Base-by-base conservation (phyloP, 92 coral and sea anemone species). In the Epizoanthus illoricatus region DNA sequence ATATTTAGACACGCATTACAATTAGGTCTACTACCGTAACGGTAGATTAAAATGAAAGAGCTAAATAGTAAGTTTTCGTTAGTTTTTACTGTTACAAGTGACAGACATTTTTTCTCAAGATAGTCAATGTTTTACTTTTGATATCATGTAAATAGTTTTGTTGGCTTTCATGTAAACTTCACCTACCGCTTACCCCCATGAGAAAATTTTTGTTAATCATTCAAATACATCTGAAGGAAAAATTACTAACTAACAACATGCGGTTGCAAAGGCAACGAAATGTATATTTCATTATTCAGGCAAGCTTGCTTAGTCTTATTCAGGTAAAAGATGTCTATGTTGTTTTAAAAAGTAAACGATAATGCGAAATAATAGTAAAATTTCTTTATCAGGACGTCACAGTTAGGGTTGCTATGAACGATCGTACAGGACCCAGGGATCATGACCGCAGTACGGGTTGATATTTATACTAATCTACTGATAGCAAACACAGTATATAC, bases 361-460 rank as follows among this genome's bases (percentile, higher is more conserved):
- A 65, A 65, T 12, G 17, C 49, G 15, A 52, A 9, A 52, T 52
- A 52, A 52, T 52, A 9, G 56, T 52, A 52, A 52, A 11, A 6
- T 43, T 0, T 36, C 45, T 36, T 68, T 16, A 43, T 43, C 73
- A 68, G 20, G 42, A 39, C 21, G 49, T 36, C 73, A 68, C 73
- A 68, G 49, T 39, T 43, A 36, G 73, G 69, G 73, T 39, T 68
- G 73, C 73, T 68, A 68, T 39, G 42, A 68, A 36, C 49, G 73
- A 39, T 4, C 7, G 10, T 19, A 15, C 49, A 39, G 23, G 28
- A 33, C 73, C 6, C 17, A 43, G 73, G 73, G 73, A 39, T 15
- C 21, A 68, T 13, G 73, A 68, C 73, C 73, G 49, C 73, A 39
- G 73, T 19, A 68, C 73, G 20, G 36, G 42, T 43, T 68, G 45